Evolutionary conservation across 2,797 vertebrate species (phyloP), one percentile per base, ranked within the genome.

Genomic region (Sebastes hubbsi): DNA sequence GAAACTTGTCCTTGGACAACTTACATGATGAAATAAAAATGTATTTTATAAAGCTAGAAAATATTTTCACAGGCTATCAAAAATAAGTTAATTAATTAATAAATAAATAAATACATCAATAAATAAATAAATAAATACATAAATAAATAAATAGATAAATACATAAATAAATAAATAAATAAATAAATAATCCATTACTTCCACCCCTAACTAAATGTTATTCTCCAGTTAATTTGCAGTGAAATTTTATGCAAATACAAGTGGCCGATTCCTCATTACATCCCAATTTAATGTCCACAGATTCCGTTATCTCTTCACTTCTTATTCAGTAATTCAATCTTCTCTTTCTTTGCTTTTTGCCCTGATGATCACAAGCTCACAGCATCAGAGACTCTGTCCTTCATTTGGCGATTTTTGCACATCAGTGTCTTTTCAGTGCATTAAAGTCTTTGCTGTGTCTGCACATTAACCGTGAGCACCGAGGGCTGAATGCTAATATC

Each of bases 401-500:
- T 80, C 25, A 58, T 75, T 55, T 65, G 61, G 30, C n/a, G 42
- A 3, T 77, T 75, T 67, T 63, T 59, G 8, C 22, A 24, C 22
- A 0, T 59, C 6, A 34, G 58, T 72, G 22, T 81, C 42, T 67
- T 72, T 65, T 58, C 1, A 71, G 22, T 61, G 14, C 69, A 62
- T 75, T 75, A 5, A 32, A 54, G 13, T 46, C 0, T 82, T 75
- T 58, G 54, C 38, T 54, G 18, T 4, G 65, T 70, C 62, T 55
- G 71, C n/a, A 1, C 62, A 24, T 81, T 73, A 52, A 13, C 22
- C 3, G 59, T 36, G 22, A 81, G 34, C 70, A 16, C 14, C 1
- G 34, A 64, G 59, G 29, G 36, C 59, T 71, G 20, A 74, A 78
- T 81, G 68, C 59, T 76, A 73, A 83, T 84, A 82, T 78, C 42